Evolutionary conservation across 2,888 invertebrate genomes (phyloP).

Genomic region (Polymixis flavicincta): DNA sequence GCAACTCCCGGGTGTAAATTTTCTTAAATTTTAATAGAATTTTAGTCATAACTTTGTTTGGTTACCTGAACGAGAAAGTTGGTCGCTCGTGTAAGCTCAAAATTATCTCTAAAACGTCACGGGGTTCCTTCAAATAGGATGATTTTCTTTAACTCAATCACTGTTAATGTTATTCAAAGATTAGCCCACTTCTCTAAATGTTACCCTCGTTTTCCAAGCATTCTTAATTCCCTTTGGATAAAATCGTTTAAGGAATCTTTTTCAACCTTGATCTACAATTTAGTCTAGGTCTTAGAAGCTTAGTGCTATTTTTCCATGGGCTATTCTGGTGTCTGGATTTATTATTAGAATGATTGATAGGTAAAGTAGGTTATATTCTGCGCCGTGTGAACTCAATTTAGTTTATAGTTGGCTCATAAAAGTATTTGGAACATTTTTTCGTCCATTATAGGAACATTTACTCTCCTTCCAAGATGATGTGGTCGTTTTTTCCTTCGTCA

Average conservation of each 20-base stretch:
- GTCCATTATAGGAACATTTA: not conserved
- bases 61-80: constrained; percentile 1
- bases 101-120: constrained; percentile 19
- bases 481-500: not conserved
- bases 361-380: constrained; percentile 28
- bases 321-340: constrained; percentile 41
- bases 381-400: constrained; percentile 24
- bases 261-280: constrained; percentile 37
- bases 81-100: constrained; percentile 27
- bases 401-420: constrained; percentile 21
- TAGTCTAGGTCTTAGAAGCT: constrained; percentile 21
- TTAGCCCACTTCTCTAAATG: constrained; percentile 34
- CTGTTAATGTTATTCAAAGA: constrained; percentile 43
- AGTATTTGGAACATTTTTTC: constrained; percentile 1
- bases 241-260: constrained; percentile 27
- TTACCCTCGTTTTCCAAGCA: constrained; percentile 12
- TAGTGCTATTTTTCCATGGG: constrained; percentile 29
- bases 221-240: constrained; percentile 21
- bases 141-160: constrained; percentile 27
- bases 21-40: not conserved
- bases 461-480: not conserved
- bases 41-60: not conserved
- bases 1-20: not conserved
- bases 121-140: not conserved
- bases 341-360: constrained; percentile 58